Conservation (phyloP, 2,797 vertebrate species). For the Sparus aurata region DNA sequence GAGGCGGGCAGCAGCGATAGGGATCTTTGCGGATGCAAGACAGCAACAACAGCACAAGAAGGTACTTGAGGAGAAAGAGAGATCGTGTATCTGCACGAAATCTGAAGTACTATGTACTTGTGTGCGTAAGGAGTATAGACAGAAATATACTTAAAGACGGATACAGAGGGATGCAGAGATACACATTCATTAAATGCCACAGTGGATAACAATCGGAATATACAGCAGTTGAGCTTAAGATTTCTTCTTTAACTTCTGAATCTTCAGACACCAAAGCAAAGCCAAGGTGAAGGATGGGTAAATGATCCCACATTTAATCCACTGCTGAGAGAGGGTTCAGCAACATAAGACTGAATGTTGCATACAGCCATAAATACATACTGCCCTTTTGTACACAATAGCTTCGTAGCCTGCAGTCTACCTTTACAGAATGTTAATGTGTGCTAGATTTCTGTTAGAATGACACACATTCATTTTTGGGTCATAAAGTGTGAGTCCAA, state of each 20-base stretch:
- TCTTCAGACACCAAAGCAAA: constrained; percentile 26
- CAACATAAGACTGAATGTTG: constrained; percentile 48
- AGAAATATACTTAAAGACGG: constrained; percentile 25
- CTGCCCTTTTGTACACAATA: constrained; percentile 34
- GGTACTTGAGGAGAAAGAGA: constrained; percentile 65
- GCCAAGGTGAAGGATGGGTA: constrained; percentile 30
- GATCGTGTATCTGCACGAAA: constrained; percentile 65
- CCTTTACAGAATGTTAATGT: constrained; percentile 35
- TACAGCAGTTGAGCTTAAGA: constrained; percentile 1
- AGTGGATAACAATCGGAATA: constrained; percentile 19
- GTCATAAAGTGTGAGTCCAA: constrained; percentile 18
- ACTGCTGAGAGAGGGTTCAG: constrained; percentile 31
- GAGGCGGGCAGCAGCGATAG: constrained; percentile 69
- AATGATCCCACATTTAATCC: constrained; percentile 28
- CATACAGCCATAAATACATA: constrained; percentile 46
- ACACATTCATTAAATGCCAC: constrained; percentile 7
- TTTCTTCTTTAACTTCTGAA: constrained; percentile 26
- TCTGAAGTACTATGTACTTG: constrained; percentile 45
- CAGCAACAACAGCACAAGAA: constrained; percentile 71
- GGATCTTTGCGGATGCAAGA: constrained; percentile 80
- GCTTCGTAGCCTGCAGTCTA: constrained; percentile 17
- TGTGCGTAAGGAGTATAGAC: neutral
- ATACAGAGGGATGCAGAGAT: neutral
- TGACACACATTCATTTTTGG: constrained; percentile 37
- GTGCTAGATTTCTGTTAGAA: constrained; percentile 20